Evolutionary conservation across 1,140 invertebrate genomes (phyloP).

Genomic region (Bathynomus jamesi): DNA sequence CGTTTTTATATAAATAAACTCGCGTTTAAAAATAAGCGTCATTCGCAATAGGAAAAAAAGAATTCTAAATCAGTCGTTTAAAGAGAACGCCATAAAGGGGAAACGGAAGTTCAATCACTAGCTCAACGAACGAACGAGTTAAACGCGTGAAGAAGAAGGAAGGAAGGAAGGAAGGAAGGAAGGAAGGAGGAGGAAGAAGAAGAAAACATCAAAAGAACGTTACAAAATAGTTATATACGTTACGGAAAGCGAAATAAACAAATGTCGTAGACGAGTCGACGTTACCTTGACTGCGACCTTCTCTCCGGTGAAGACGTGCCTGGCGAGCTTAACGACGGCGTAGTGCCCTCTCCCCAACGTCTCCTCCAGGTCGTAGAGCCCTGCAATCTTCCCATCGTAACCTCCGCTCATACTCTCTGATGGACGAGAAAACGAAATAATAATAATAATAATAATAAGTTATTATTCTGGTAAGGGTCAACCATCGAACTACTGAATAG

Average conservation of each 20-base stretch:
- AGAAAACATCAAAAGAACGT: background rate
- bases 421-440: background rate
- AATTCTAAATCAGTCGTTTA: no score
- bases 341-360: constrained; percentile 90
- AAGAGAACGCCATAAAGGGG: no score
- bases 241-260: background rate
- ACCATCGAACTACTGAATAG: no score
- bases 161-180: background rate
- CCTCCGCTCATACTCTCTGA: constrained; percentile 32
- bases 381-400: constrained; percentile 82
- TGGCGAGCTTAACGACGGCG: constrained; percentile 95
- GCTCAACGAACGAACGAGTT: background rate
- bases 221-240: background rate
- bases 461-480: background rate
- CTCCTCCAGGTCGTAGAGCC: constrained; percentile 91
- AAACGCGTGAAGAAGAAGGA: background rate
- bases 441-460: background rate
- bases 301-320: constrained; percentile 99
- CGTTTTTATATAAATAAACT: no score
- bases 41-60: no score
- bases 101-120: no score
- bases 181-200: background rate
- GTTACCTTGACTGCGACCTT: constrained; percentile 65
- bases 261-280: background rate
- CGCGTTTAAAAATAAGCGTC: no score